phyloP scores from a whole-genome alignment of 2,888 invertebrate species.

The Epinotia nisella region DNA sequence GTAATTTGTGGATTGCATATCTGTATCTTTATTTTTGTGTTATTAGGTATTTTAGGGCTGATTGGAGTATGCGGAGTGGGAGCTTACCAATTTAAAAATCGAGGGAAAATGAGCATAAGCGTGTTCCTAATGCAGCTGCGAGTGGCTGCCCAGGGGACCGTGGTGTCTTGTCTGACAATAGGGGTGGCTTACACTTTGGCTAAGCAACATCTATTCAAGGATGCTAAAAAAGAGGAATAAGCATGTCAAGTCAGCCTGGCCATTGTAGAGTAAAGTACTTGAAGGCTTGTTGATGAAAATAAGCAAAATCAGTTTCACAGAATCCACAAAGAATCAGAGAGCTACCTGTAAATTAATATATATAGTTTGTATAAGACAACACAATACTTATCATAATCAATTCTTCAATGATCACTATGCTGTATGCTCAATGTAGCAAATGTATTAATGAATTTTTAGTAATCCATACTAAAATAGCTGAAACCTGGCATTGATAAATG shows the following conservation, averaged over 20 bases:
- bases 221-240: constrained; percentile 61
- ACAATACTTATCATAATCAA: neutral
- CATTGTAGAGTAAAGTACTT: neutral
- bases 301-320: neutral
- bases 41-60: constrained; percentile 89
- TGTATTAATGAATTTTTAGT: neutral
- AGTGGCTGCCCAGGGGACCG: constrained; percentile 93
- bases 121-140: constrained; percentile 93
- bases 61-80: constrained; percentile 88
- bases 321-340: too few relatives aligned
- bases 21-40: constrained; percentile 21
- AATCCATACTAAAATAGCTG: neutral
- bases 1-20: neutral
- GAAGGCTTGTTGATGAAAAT: neutral
- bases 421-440: neutral
- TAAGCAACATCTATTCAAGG: constrained; percentile 78
- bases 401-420: too few relatives aligned
- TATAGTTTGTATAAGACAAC: neutral
- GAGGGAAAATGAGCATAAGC: constrained; percentile 91
- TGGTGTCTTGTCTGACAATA: constrained; percentile 89
- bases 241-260: neutral
- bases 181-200: constrained; percentile 89
- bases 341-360: neutral
- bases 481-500: neutral
- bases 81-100: constrained; percentile 89